Conservation (phyloP, 2,113 vertebrate species). For the Aldabrachelys gigantea region DNA sequence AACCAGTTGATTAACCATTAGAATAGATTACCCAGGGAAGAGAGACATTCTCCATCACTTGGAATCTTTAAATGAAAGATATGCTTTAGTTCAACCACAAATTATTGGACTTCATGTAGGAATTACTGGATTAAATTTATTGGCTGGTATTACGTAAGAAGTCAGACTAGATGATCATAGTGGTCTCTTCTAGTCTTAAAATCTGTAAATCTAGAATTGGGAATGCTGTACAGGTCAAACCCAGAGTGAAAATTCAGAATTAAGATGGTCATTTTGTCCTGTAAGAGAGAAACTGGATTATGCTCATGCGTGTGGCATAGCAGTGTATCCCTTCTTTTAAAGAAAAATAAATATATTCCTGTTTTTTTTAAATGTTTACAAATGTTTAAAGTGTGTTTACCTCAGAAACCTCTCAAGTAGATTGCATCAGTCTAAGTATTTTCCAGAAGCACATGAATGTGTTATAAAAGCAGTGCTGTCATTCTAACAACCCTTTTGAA, state of each 20-base stretch:
- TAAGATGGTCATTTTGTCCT: slow-evolving; percentile 22
- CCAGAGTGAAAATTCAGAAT: slow-evolving; percentile 24
- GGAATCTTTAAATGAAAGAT: slow-evolving; percentile 25
- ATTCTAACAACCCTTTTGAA: not conserved
- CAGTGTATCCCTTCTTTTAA: slow-evolving; percentile 58
- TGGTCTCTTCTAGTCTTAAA: slow-evolving; percentile 46
- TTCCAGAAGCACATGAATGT: slow-evolving; percentile 43
- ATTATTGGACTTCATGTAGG: not conserved
- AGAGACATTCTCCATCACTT: slow-evolving; percentile 11
- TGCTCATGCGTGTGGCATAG: slow-evolving; percentile 59
- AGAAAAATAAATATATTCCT: slow-evolving; percentile 69
- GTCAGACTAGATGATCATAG: not conserved
- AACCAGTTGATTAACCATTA: not conserved
- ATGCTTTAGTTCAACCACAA: not conserved
- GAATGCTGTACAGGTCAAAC: slow-evolving; percentile 56
- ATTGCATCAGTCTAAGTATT: slow-evolving; percentile 61
- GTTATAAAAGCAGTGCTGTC: slow-evolving; percentile 5
- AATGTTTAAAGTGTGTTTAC: slow-evolving; percentile 73
- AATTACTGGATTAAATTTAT: slow-evolving; percentile 3
- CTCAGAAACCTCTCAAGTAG: slow-evolving; percentile 67
- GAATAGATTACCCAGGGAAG: slow-evolving; percentile 50
- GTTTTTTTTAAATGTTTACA: slow-evolving; percentile 58
- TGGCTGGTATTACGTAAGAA: not conserved
- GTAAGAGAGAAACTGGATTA: slow-evolving; percentile 32
- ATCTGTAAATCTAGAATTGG: slow-evolving; percentile 21